Evolutionary conservation across 1,140 invertebrate genomes (phyloP).

Genomic region (Bombus waltoni): DNA sequence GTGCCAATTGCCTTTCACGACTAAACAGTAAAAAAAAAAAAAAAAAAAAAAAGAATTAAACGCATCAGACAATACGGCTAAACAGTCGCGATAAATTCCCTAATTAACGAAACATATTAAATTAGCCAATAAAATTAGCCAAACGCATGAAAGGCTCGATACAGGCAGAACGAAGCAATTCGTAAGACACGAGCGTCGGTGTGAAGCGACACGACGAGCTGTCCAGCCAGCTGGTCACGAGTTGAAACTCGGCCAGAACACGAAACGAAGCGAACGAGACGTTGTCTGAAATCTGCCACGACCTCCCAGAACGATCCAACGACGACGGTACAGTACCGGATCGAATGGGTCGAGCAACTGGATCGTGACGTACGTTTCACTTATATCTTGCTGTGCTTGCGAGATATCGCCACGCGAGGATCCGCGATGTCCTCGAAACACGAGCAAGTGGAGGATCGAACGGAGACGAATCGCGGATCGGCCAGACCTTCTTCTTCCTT

Average conservation of each 20-base stretch:
- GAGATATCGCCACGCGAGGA: conserved; percentile 27
- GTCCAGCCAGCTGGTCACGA: conserved; percentile 14
- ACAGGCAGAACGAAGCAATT: conserved; percentile 6
- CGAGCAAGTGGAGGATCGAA: conserved; percentile 23
- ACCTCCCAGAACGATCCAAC: conserved; percentile 19
- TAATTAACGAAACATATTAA: too few species aligned
- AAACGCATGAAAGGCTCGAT: background rate
- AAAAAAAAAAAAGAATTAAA: background rate
- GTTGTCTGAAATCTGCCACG: conserved; percentile 23
- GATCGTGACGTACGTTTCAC: conserved; percentile 62
- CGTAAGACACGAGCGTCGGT: background rate
- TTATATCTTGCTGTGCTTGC: conserved; percentile 36
- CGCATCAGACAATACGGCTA: accelerated
- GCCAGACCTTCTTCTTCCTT: conserved; percentile 30
- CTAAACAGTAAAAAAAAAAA: background rate
- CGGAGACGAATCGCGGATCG: conserved; percentile 21
- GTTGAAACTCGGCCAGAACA: conserved; percentile 30
- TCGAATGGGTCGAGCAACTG: conserved; percentile 63
- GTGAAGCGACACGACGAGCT: conserved; percentile 3
- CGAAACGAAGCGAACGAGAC: conserved; percentile 4
- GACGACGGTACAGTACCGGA: conserved; percentile 15
- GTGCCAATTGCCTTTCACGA: background rate
- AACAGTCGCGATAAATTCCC: background rate
- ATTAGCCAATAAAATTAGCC: background rate
- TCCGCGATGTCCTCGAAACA: conserved; percentile 23